Conservation (phyloP, 2,888 invertebrate species). For the Hoplodrina blanda region DNA sequence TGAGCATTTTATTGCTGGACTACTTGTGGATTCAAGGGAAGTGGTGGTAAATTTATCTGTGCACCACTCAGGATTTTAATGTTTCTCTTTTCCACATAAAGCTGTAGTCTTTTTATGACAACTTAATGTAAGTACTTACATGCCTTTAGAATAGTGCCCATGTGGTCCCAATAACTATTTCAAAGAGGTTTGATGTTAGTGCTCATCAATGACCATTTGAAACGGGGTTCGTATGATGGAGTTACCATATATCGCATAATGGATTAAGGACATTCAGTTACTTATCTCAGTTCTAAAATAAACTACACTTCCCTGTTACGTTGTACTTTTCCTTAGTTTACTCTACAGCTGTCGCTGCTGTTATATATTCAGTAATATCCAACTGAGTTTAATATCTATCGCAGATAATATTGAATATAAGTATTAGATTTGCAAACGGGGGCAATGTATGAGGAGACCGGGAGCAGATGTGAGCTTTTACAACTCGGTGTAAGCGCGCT, state of each 20-base stretch:
- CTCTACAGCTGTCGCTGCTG: conserved; percentile 79
- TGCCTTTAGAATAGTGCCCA: conserved; percentile 48
- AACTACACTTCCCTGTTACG: conserved; percentile 2
- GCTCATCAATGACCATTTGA: conserved; percentile 9
- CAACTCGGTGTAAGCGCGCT: conserved; percentile 45
- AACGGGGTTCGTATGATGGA: conserved; percentile 1
- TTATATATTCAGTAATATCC: conserved; percentile 76
- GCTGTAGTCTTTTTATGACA: conserved; percentile 69
- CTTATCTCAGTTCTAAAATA: conserved; percentile 8
- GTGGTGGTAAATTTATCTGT: conserved; percentile 69
- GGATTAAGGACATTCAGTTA: background rate
- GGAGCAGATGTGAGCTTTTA: conserved; percentile 74
- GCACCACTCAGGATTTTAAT: conserved; percentile 70
- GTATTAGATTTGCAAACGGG: conserved; percentile 73
- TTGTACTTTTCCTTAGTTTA: conserved; percentile 65
- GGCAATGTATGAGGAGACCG: conserved; percentile 66
- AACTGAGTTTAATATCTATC: conserved; percentile 81
- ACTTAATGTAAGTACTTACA: conserved; percentile 58
- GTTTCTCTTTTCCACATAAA: conserved; percentile 70
- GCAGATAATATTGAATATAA: conserved; percentile 76
- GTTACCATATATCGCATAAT: background rate
- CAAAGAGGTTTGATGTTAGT: conserved; percentile 21
- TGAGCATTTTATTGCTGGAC: conserved; percentile 76
- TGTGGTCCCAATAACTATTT: conserved; percentile 36
- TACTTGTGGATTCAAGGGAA: conserved; percentile 84